These are phyloP conservation scores for Perizoma flavofasciatum DNA, from an alignment of 2,888 invertebrate genomes.

Conservation along the genomic window DNA sequence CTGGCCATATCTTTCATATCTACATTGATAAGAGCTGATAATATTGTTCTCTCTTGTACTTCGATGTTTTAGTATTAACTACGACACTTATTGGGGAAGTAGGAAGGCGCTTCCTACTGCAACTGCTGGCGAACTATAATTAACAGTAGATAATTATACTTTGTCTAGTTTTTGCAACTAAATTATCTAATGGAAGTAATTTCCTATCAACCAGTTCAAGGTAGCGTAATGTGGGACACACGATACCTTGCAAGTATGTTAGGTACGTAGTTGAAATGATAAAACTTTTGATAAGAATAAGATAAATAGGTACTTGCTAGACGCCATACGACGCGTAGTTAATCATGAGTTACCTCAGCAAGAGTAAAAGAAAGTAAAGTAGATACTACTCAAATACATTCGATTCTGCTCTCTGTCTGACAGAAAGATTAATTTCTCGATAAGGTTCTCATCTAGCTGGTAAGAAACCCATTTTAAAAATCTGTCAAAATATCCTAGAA, in stretches of 20 bases:
- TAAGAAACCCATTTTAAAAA: too few species aligned
- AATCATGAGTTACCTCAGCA: too few species aligned
- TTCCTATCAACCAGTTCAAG: conserved; percentile 9
- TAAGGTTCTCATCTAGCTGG: too few species aligned
- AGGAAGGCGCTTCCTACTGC: not conserved
- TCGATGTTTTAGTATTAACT: conserved; percentile 29
- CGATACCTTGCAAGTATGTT: not conserved
- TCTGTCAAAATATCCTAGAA: too few species aligned
- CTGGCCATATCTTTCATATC: conserved; percentile 60
- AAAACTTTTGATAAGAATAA: conserved; percentile 2
- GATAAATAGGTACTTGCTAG: not conserved
- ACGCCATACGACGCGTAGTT: too few species aligned
- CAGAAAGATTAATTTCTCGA: too few species aligned
- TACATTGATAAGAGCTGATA: conserved; percentile 58
- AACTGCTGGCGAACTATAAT: not conserved
- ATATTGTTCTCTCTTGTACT: conserved; percentile 48
- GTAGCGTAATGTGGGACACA: conserved; percentile 5
- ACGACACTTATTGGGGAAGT: conserved; percentile 7
- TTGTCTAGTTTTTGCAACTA: not conserved
- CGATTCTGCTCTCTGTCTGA: too few species aligned
- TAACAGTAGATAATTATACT: not conserved
- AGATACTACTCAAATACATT: too few species aligned
- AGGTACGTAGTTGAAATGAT: conserved; percentile 11
- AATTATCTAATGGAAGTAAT: conserved; percentile 5
- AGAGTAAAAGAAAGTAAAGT: too few species aligned